Percentiles rank a stretch among this genome's conserved stretches.
Conservation (phyloP, 2,888 invertebrate species). For the Dryobota labecula region DNA sequence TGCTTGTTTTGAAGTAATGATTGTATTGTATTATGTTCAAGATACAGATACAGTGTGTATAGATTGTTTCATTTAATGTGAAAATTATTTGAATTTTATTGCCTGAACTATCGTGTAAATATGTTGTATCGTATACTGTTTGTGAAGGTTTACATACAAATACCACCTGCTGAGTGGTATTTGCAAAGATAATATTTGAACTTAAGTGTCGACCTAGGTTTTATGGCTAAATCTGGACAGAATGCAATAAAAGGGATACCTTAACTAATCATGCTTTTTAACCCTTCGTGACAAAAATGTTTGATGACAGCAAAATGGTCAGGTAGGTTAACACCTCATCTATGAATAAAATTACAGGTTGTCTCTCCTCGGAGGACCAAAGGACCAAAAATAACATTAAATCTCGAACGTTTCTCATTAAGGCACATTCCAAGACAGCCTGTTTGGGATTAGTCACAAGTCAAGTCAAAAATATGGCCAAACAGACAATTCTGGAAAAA, state of each 20-base stretch:
- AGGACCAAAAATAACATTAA: background rate
- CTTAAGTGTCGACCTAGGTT: background rate
- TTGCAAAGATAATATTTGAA: background rate
- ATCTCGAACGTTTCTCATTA: background rate
- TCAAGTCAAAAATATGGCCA: too few species aligned
- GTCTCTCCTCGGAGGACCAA: background rate
- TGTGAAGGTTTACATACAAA: background rate
- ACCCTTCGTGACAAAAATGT: too few species aligned
- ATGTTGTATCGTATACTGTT: background rate
- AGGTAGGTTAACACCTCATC: too few species aligned
- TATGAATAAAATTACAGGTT: background rate
- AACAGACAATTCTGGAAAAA: background rate
- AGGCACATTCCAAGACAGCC: too few species aligned
- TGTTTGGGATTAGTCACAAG: too few species aligned
- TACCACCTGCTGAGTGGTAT: too few species aligned
- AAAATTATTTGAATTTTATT: conserved; percentile 29
- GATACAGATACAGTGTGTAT: too few species aligned
- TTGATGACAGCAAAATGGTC: background rate
- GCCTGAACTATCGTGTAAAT: conserved; percentile 2
- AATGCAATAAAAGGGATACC: background rate
- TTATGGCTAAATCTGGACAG: background rate
- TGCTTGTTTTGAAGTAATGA: conserved; percentile 16
- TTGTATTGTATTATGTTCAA: conserved; percentile 14
- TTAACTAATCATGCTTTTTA: background rate
- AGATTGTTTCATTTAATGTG: conserved; percentile 16